Base-by-base conservation (phyloP, 30 jellyfish, hydroid and myxozoan species). In the Hydractinia symbiolongicarpus region DNA sequence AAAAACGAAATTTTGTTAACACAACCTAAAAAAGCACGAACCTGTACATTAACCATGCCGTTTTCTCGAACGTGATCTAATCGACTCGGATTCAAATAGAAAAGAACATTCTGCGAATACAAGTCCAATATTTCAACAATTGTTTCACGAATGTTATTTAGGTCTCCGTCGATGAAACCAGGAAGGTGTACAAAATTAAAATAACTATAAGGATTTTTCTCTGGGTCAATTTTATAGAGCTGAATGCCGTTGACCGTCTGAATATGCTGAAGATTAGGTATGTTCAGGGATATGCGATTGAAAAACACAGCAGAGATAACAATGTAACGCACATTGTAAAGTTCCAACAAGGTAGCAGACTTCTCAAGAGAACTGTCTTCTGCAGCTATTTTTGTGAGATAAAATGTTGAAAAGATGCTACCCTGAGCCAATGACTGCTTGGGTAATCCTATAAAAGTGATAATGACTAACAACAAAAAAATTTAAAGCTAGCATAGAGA, bases 101-200 rank as follows among this genome's bases (percentile, higher is more conserved):
- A 79, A 58, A 93, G 77, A 66, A 85, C 89, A 78, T 93, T 83
- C 68, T 71, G 83, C 20, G 62, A 61, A 80, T 87, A 93, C 50
- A 87, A 54, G 44, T 87, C 94, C 55, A 88, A 54, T 17, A 91
- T 50, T 55, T 54, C 55, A 77, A 87, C 55, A 13, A 87, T 96
- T 0, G 95, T 72, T 53, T 87, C 87, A 8, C 95, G 95, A 17
- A 93, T 80, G 76, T 21, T 75, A 52, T 84, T 87, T 67, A 75
- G 61, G 50, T 93, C 88, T 11, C 98, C 98, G 51, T 57, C 71
- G 7, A 93, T 72, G 66, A 76, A 77, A 77, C 87, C 87, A 20
- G 96, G 86, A 9, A 88, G 67, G 6, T 86, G 88, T 8, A 93
- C 88, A 79, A 93, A 87, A 57, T 87, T 95, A 50, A 93, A 93